These are phyloP conservation scores for Danio kyathit DNA, from an alignment of 2,797 vertebrate species.

Conservation along the genomic window DNA sequence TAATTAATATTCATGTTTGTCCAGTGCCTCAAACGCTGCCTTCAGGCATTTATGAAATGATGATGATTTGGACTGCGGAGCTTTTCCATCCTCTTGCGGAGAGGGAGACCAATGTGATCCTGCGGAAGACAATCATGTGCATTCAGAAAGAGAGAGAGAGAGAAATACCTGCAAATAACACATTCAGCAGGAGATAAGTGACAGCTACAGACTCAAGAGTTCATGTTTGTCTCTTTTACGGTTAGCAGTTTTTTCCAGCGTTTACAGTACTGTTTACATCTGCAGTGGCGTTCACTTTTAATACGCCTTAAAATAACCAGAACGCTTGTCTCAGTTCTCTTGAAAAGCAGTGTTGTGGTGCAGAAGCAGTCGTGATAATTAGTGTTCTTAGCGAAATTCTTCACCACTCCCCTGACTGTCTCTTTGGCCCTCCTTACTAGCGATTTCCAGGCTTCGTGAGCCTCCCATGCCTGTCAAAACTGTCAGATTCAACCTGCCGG, in stretches of 20 bases:
- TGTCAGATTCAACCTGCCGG: constrained; percentile 72
- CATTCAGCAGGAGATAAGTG: constrained; percentile 6
- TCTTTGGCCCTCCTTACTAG: constrained; percentile 68
- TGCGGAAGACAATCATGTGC: neutral
- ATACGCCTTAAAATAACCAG: constrained; percentile 52
- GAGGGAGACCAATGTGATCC: neutral
- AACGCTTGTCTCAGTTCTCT: constrained; percentile 37
- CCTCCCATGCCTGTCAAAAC: constrained; percentile 79
- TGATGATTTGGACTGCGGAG: constrained; percentile 76
- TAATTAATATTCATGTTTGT: constrained; percentile 88
- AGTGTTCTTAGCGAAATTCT: constrained; percentile 73
- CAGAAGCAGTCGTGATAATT: constrained; percentile 78
- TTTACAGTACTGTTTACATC: neutral
- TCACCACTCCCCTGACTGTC: constrained; percentile 69
- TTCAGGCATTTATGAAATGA: constrained; percentile 84
- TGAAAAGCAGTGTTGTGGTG: neutral
- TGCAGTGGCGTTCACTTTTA: neutral
- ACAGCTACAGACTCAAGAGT: constrained; percentile 47
- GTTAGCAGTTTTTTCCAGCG: neutral
- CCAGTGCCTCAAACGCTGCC: constrained; percentile 84
- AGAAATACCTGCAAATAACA: neutral
- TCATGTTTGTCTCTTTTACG: constrained; percentile 42
- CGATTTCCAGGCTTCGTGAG: constrained; percentile 60
- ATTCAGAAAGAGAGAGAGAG: constrained; percentile 14
- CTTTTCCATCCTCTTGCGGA: neutral